Base-by-base conservation (phyloP, 2,113 vertebrate species). In the Oxyruncus cristatus region DNA sequence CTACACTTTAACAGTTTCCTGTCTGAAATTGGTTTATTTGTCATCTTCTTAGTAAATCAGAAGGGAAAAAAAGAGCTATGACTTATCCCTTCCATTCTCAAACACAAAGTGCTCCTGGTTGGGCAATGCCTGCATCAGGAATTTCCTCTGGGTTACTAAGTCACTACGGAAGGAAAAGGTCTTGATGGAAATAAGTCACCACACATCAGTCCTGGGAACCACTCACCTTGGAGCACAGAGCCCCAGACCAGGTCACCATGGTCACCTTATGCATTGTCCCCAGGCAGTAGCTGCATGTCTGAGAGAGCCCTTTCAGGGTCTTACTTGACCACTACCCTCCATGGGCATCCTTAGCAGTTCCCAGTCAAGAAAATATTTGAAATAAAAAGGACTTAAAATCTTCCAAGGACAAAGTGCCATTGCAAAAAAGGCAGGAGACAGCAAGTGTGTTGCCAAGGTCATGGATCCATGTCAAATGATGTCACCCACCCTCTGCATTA, bases 91-190 rank as follows among this genome's bases (percentile, higher is more conserved):
- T 89, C 87, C 92, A 95, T 65, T 75, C 70, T 82, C 53, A 82
- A 55, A 85, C 62, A 91, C 66, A 55, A 66, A 79, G 11, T 76
- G 26, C 17, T 92, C 71, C 77, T 76, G 26, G 26, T 70, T 61
- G 87, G 74, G 79, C 46, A 85, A 53, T 83, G 75, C 56, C 46
- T 56, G 9, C 49, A 77, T 76, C 33, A 56, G 41, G 65, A 78
- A 87, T 79, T 96, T 96, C 84, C 89, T 96, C 58, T 94, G 67
- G n/a, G 21, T 76, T 80, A 70, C 85, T 67, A 80, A 94, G 74
- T 62, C 53, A 70, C 46, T 91, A 47, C 0, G 14, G 90, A 96
- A 93, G 67, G 88, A 85, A 91, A 91, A 89, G n/a, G 5, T 91
- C 77, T 59, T 74, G 46, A 23, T 78, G 88, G 85, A 93, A 90